These are phyloP conservation scores for Pseudocheirus occidentalis DNA, from an alignment of 2,797 vertebrate species.

Conservation along the genomic window DNA sequence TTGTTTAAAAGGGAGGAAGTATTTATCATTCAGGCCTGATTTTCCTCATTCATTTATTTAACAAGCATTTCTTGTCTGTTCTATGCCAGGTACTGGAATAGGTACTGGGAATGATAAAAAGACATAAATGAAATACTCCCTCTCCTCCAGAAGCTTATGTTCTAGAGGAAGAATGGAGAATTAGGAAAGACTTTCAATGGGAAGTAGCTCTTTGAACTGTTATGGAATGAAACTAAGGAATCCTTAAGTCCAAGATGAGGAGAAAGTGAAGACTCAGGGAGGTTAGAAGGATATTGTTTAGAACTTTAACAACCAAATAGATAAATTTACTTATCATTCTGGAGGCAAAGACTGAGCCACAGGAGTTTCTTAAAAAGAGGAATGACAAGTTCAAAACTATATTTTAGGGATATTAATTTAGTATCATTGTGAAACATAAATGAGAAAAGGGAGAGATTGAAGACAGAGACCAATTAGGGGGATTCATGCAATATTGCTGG, in stretches of 20 bases:
- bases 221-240: neutral
- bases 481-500: neutral
- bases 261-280: neutral
- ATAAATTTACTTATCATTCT: neutral
- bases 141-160: neutral
- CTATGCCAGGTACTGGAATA: neutral
- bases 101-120: neutral
- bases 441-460: neutral
- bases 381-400: neutral
- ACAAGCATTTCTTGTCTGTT: neutral
- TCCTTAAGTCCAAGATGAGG: neutral
- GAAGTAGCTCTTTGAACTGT: neutral
- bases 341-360: neutral
- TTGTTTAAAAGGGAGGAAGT: neutral
- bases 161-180: neutral
- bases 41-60: neutral
- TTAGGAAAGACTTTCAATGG: neutral
- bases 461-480: neutral
- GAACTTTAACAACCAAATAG: neutral
- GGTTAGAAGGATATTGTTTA: neutral
- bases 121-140: neutral
- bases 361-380: neutral
- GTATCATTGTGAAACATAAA: neutral
- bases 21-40: neutral
- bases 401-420: neutral